Evolutionary conservation across 2,797 vertebrate genomes (phyloP).

Genomic region (Enteromius anoplus): DNA sequence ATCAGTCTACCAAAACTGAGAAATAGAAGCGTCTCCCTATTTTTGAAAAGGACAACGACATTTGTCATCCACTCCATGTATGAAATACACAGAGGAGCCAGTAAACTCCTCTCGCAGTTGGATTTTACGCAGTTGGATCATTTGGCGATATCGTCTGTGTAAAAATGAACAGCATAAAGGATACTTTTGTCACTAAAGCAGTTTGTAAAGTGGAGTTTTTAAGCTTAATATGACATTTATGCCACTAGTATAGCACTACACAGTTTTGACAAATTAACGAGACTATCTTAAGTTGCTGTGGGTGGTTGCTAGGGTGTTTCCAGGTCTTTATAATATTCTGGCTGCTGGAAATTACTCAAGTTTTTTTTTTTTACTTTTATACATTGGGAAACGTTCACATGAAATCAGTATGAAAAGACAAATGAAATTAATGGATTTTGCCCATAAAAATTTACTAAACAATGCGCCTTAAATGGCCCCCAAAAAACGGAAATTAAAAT

Average conservation of each 20-base stretch:
- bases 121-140: neutral
- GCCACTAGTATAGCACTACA: neutral
- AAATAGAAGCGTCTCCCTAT: neutral
- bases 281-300: neutral
- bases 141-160: neutral
- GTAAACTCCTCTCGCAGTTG: conserved; percentile 13
- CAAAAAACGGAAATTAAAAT: neutral
- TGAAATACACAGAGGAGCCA: conserved; percentile 15
- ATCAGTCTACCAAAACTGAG: neutral
- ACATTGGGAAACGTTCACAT: neutral
- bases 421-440: neutral
- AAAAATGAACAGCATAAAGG: neutral
- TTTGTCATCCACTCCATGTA: neutral
- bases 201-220: neutral
- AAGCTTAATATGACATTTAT: neutral
- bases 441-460: neutral
- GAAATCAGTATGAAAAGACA: neutral
- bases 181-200: neutral
- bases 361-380: neutral
- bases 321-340: neutral
- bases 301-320: neutral
- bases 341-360: neutral
- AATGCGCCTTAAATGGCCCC: too few relatives aligned
- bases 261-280: neutral
- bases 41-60: neutral